Base-by-base conservation (phyloP, 1,140 invertebrate species). In the Hylyphantes graminicola region DNA sequence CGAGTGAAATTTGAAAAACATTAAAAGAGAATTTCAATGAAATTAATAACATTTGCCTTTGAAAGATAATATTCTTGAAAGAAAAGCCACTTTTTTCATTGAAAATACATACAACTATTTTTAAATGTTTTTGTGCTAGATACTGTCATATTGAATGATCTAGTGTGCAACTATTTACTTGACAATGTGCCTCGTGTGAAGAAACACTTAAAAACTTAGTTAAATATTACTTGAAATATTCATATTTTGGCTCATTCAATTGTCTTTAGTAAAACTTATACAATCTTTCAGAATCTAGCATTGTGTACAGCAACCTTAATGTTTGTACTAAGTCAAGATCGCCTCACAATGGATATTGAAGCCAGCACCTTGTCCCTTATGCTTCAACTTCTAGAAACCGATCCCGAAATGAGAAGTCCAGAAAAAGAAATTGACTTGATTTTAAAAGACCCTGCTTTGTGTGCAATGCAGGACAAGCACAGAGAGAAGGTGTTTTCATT, bases 301-400 rank as follows among this genome's bases (percentile, higher is more conserved):
- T 91, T 99, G 75, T 98, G 97, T 89, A 97, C 97, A 70, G 96
- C 97, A 8, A 96, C 96, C 21, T 95, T 99, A 53, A 97, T 99
- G 95, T 99, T 98, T 90, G 96, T 98, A 21, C 90, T 99, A 79
- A 98, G 96, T 88, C 96, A 98, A 91, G 97, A 99, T 91, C 93
- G 96, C 64, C 92, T 99, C 35, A 98, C 97, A 87, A 98, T 99
- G 96, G 97, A 99, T 90, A 90, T 99, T 83, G 97, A 99, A 89
- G 92, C 96, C 13, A 95, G 97, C 88, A 97, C 96, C 87, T 90
- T 99, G n/a, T 95, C 97, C 89, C 92, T 99, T 21, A 98, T 99
- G 96, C 92, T 99, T 86, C 96, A 96, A 90, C 91, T 99, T 59
- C 91, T 98, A 15, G 97, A 98, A 89, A 95, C 95, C 6, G 96